Percentiles rank a stretch among this genome's conserved stretches.
Evolutionary conservation across 2,888 invertebrate genomes (phyloP).

Genomic region (Hemaris fuciformis): DNA sequence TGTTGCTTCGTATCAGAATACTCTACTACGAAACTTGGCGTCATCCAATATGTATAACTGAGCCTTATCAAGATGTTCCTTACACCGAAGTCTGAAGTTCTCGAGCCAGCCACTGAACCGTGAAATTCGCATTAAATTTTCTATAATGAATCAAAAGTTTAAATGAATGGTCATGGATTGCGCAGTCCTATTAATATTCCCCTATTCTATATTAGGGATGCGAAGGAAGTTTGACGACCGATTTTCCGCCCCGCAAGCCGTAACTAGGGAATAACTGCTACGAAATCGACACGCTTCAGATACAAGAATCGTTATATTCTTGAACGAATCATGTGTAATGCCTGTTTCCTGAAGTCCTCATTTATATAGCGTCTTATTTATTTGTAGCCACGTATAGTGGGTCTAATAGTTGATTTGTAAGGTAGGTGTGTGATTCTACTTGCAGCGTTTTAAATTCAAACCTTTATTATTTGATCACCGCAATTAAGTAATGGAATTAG

Average conservation of each 20-base stretch:
- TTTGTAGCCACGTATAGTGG: not conserved
- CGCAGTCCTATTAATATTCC: conserved; percentile 7
- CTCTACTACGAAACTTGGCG: not conserved
- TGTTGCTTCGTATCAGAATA: too few relatives aligned
- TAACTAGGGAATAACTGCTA: not conserved
- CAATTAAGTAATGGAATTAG: too few relatives aligned
- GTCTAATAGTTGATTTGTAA: too few relatives aligned
- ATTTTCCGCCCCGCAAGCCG: conserved; percentile 1
- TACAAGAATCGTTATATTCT: not conserved
- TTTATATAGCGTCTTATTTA: not conserved
- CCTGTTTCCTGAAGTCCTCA: not conserved
- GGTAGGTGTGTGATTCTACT: too few relatives aligned
- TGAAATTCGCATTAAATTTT: conserved; percentile 20
- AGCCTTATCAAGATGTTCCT: not conserved
- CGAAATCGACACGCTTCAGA: not conserved
- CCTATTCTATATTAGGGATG: not conserved
- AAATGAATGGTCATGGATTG: conserved; percentile 23
- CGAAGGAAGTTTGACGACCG: not conserved
- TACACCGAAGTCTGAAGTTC: not conserved
- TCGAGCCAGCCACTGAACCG: conserved; percentile 15
- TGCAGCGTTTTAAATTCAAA: too few relatives aligned
- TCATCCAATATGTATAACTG: not conserved
- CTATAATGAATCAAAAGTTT: conserved; percentile 30
- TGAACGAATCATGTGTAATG: not conserved
- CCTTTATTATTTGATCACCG: too few relatives aligned